Percentiles rank a stretch among this genome's conserved stretches.
These are phyloP conservation scores for Resseliella maxima DNA, from an alignment of 2,888 invertebrate species.

Conservation along the genomic window DNA sequence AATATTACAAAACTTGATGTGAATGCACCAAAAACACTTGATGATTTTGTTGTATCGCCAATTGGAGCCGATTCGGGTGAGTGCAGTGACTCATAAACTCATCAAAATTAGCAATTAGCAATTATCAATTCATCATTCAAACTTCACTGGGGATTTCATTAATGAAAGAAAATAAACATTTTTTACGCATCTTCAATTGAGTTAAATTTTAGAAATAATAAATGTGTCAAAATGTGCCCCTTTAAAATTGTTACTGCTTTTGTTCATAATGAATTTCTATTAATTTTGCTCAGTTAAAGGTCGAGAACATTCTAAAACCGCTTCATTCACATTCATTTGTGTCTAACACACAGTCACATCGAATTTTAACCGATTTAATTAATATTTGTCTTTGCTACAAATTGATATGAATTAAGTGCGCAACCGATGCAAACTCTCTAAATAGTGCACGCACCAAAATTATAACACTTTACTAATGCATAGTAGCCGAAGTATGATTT, in stretches of 20 bases:
- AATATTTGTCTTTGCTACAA: constrained; percentile 41
- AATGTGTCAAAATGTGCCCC: constrained; percentile 22
- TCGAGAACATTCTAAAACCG: constrained; percentile 16
- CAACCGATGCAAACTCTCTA: neutral
- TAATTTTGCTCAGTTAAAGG: neutral
- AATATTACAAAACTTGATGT: constrained; percentile 62
- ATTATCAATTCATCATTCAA: neutral
- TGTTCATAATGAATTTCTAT: neutral
- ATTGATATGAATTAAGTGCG: constrained; percentile 51
- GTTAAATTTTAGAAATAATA: constrained; percentile 17
- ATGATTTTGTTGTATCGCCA: constrained; percentile 65
- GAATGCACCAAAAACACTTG: constrained; percentile 62
- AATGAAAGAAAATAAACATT: too few species aligned
- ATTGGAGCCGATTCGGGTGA: constrained; percentile 62
- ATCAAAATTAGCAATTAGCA: neutral
- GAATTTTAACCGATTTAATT: constrained; percentile 49
- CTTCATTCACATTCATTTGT: neutral
- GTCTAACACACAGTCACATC: neutral
- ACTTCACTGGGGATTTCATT: neutral
- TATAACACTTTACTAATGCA: neutral
- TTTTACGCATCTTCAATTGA: neutral
- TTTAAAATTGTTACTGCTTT: neutral
- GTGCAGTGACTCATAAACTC: constrained; percentile 1
- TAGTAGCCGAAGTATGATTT: neutral
- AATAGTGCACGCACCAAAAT: neutral